Percentiles rank a stretch among this genome's conserved stretches.
phyloP scores from a whole-genome alignment of 2,797 vertebrate genomes.

The Gymnopithys bicolor region DNA sequence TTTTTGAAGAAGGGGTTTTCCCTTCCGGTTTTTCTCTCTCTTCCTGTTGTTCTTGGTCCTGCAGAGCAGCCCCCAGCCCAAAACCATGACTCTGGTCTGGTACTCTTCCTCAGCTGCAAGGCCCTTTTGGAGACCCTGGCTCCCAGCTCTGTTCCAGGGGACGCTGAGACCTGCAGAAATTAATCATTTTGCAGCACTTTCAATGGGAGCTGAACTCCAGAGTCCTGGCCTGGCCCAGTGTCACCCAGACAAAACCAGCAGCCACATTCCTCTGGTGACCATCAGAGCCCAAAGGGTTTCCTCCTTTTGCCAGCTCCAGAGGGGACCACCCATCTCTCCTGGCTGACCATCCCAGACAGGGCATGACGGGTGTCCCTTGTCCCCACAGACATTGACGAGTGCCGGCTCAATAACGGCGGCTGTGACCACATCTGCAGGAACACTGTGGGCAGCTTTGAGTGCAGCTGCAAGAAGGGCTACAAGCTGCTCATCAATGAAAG shows the following conservation, averaged over 20 bases:
- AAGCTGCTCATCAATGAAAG: conserved; percentile 97
- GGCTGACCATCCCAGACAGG: neutral
- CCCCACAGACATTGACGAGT: conserved; percentile 92
- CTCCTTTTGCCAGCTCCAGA: fast-evolving
- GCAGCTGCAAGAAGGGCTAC: conserved; percentile 98
- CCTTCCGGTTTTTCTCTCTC: neutral
- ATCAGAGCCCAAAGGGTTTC: neutral
- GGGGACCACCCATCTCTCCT: neutral
- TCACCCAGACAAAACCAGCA: neutral
- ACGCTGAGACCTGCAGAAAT: neutral
- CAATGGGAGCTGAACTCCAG: neutral
- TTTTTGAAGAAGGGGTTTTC: neutral
- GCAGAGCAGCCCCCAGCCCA: neutral
- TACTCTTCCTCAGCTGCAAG: neutral
- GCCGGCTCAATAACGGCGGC: conserved; percentile 92
- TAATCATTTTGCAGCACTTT: neutral
- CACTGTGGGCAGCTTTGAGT: conserved; percentile 97
- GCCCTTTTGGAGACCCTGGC: neutral
- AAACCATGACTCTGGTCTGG: neutral
- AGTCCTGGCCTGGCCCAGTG: neutral
- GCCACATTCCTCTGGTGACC: neutral
- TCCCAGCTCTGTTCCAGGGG: neutral
- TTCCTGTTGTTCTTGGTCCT: neutral
- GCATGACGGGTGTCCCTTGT: fast-evolving
- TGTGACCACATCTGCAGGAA: conserved; percentile 97